Evolutionary conservation across 2,113 vertebrate species (phyloP), one percentile per base, ranked within the genome.

Genomic region (Ciconia maguari): DNA sequence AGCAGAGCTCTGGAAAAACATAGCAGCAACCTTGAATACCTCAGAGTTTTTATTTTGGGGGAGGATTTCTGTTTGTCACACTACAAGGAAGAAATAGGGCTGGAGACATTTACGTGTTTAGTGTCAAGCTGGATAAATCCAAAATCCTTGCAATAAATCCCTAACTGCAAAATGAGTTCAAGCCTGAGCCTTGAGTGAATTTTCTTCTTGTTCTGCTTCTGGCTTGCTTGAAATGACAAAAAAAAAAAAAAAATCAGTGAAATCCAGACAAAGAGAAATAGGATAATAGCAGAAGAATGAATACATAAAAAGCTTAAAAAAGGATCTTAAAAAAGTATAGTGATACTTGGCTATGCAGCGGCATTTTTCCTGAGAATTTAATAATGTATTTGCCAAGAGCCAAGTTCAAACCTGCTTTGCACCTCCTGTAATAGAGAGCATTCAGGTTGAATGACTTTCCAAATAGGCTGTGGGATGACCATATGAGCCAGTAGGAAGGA

Each of bases 161-260:
- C 51, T 92, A 86, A 77, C 64, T 83, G 42, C 27, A 88, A 93
- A 95, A 94, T 80, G 29, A 90, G 42, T 94, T 94, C 60, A 83
- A 81, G 75, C 30, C 34, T 77, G 49, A 93, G 62, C 62, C 41
- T 51, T 86, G n/a, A 95, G 29, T 62, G 62, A 89, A 69, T 94
- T 86, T 93, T 79, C 11, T 70, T 95, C 75, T 90, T 93, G 46
- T 83, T 83, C 58, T 80, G 44, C 24, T 74, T 52, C 76, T 83
- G 16, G 22, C 25, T 83, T 92, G 49, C 36, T 61, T 83, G 74
- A 95, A 96, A 90, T 88, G 24, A 76, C 25, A 25, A 29, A 3
- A 24, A 64, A 54, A n/a, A 54, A n/a, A 52, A 54, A 30, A 61
- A 54, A 71, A 55, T 6, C 57, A 61, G 13, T 75, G 64, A 79